These are phyloP conservation scores for Somateria mollissima DNA, from an alignment of 2,797 vertebrate genomes.

Conservation along the genomic window DNA sequence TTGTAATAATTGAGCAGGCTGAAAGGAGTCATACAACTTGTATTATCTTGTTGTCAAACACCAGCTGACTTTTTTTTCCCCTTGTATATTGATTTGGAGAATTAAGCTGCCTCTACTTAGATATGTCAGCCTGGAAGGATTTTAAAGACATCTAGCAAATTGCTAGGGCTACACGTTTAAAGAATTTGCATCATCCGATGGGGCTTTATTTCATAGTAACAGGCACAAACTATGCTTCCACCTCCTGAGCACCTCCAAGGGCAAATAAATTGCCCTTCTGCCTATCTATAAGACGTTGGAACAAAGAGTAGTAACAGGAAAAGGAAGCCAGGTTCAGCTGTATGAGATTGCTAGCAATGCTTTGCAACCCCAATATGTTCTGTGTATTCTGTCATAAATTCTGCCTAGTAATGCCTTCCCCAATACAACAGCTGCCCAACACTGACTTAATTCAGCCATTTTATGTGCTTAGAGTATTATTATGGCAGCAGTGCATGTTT, in stretches of 20 bases:
- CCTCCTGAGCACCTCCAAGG: neutral
- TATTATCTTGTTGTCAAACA: conserved; percentile 66
- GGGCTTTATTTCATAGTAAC: neutral
- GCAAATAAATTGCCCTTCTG: neutral
- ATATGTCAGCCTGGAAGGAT: neutral
- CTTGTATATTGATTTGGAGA: conserved; percentile 54
- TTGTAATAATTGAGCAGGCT: conserved; percentile 60
- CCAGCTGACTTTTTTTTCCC: conserved; percentile 35
- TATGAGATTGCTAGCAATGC: neutral
- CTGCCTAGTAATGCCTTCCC: neutral
- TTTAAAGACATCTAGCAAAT: neutral
- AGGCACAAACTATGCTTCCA: neutral
- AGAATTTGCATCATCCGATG: neutral
- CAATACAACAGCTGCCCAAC: neutral
- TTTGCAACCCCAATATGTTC: neutral
- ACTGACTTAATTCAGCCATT: neutral
- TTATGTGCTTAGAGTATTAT: neutral
- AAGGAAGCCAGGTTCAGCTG: neutral
- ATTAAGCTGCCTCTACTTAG: conserved; percentile 27
- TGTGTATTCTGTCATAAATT: neutral
- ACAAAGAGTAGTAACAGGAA: neutral
- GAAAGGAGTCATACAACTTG: conserved; percentile 52
- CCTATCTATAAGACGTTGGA: neutral
- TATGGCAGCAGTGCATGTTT: neutral
- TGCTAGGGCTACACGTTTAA: neutral